Evolutionary conservation across 2,888 invertebrate genomes (phyloP), one percentile per base, ranked within the genome.

Genomic region (Atethmia centrago): DNA sequence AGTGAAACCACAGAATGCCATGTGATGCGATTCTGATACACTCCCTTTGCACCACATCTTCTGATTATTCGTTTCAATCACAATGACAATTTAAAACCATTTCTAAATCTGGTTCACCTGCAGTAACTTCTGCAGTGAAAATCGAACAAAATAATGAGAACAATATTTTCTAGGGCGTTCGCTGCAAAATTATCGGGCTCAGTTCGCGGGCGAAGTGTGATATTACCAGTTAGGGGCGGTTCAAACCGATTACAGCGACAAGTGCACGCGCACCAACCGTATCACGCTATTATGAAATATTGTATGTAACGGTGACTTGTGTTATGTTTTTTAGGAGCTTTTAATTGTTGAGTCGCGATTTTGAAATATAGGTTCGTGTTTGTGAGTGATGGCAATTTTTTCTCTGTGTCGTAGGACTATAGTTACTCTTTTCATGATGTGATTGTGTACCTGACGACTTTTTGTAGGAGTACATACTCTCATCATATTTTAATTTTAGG

Each of bases 221-320:
- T 90, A 89, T 90, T 91, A 90, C 90, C 83, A 85, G 88, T 78
- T 85, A 80, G 79, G 89, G 92, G 92, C 90, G 91, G 91, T 74
- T 79, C 87, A 45, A 71, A 78, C 82, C 85, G 86, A 88, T 88
- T 88, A 90, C 81, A 75, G 85, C 82, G 87, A 88, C 88, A 87
- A 87, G 86, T 87, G 86, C 89, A 90, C 85, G 84, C 84, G 87
- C 87, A 85, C 78, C 64, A 31, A 67, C 70, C 69, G 59, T 73
- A 68, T 69, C 83, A 85, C 88, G 87, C 85, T 61, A 87, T 59
- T 83, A 66, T 83, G 85, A 81, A 80, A 83, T 83, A 85, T 82
- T 80, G 62, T 70, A 59, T 71, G 79, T 64, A 64, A 36, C n/a
- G 45, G 61, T 74, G 14, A 49, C 28, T 62, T 31, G 47, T 42